A percentile compares a stretch with the other conserved stretches of the same genome.
phyloP scores from a whole-genome alignment of 2,797 vertebrate species.

The Gastrophryne carolinensis region DNA sequence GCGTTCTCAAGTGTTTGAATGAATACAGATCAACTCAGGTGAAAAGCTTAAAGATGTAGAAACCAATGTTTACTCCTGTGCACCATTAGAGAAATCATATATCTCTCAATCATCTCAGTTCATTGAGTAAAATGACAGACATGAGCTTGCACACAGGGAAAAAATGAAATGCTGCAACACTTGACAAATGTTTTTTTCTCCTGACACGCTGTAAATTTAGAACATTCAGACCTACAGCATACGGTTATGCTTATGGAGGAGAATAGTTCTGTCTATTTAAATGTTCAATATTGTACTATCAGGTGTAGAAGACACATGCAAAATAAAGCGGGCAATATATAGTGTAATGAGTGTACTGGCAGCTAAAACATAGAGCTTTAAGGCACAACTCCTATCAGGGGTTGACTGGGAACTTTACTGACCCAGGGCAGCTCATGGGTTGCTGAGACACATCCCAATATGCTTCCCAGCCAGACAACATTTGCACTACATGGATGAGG shows the following conservation, averaged over 20 bases:
- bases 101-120: slow-evolving; percentile 38
- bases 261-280: neutral
- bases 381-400: no score
- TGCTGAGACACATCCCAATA: no score
- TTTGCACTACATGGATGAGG: no score
- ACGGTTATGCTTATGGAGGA: slow-evolving; percentile 2
- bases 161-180: neutral
- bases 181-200: slow-evolving; percentile 29
- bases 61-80: slow-evolving; percentile 29
- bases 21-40: slow-evolving; percentile 42
- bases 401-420: no score
- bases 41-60: slow-evolving; percentile 37
- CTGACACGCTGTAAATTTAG: slow-evolving; percentile 30
- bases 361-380: no score
- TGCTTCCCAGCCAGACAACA: no score
- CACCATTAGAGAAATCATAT: slow-evolving; percentile 34
- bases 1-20: slow-evolving; percentile 20
- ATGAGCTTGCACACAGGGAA: neutral
- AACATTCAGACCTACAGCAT: slow-evolving; percentile 10
- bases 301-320: neutral
- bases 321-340: no score
- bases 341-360: no score
- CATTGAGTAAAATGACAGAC: slow-evolving; percentile 36
- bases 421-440: no score
- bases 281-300: slow-evolving; percentile 16